A percentile compares a stretch with the other conserved stretches of the same genome.
Conservation (phyloP, 2,113 vertebrate genomes). For the Atrichornis clamosus region DNA sequence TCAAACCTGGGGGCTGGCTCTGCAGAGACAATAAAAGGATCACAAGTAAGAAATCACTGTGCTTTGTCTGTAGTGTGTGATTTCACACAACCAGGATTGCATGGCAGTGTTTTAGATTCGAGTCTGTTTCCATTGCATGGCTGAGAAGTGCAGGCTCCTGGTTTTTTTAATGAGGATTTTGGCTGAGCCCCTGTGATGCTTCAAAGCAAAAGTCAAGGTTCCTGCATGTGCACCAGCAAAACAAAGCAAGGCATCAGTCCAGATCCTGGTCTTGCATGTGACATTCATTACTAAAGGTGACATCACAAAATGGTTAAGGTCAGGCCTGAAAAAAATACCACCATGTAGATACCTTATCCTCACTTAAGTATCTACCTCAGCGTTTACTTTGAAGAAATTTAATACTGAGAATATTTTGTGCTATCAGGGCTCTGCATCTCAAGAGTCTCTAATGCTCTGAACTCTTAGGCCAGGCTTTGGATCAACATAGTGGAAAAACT, state of each 20-base stretch:
- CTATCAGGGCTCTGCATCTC: neutral
- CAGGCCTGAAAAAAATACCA: neutral
- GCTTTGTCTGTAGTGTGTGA: neutral
- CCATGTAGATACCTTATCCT: neutral
- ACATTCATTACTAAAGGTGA: neutral
- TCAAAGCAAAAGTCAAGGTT: neutral
- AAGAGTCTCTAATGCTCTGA: neutral
- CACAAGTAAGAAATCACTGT: conserved; percentile 10
- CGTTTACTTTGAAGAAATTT: neutral
- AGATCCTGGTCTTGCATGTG: neutral
- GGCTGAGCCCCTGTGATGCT: neutral
- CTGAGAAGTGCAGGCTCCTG: neutral
- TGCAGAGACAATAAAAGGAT: neutral
- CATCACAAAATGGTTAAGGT: neutral
- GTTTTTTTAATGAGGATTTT: neutral
- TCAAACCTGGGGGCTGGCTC: neutral
- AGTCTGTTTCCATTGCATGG: neutral
- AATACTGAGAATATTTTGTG: neutral
- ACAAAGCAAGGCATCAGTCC: neutral
- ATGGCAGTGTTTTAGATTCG: neutral
- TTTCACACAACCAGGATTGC: neutral
- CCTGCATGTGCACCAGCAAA: neutral
- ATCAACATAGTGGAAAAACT: neutral
- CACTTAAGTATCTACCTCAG: neutral
- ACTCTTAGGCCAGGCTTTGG: neutral